phyloP scores from a whole-genome alignment of 2,113 vertebrate species.

The Osmerus mordax region DNA sequence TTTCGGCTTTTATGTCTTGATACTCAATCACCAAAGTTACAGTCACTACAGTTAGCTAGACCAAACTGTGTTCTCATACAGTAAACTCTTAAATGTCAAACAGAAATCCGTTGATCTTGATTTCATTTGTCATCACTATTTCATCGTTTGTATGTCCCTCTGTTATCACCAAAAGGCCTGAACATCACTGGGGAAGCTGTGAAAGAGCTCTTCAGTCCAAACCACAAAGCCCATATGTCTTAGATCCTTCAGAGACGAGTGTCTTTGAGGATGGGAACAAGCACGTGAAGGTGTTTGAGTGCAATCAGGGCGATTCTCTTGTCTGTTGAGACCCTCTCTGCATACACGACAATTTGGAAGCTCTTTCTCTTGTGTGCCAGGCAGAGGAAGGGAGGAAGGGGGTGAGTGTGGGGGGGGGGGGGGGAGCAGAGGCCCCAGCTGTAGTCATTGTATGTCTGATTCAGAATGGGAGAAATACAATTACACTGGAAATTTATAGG shows the following conservation, averaged over 20 bases:
- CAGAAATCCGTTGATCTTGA: too few relatives aligned
- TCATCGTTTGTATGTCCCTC: too few relatives aligned
- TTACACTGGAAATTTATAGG: background rate
- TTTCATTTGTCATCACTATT: too few relatives aligned
- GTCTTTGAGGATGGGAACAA: slow-evolving; percentile 44
- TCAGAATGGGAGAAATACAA: background rate
- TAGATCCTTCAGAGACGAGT: slow-evolving; percentile 22
- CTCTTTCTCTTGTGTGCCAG: background rate
- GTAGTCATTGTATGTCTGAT: background rate
- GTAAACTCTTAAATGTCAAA: too few relatives aligned
- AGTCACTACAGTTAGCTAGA: too few relatives aligned
- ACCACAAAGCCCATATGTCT: slow-evolving; percentile 5
- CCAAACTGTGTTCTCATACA: too few relatives aligned
- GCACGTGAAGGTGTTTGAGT: slow-evolving; percentile 25
- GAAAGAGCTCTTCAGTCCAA: slow-evolving; percentile 20
- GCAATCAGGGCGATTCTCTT: slow-evolving; percentile 44
- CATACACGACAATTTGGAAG: slow-evolving; percentile 18
- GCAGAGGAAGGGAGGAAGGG: background rate
- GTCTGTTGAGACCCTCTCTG: slow-evolving; percentile 8
- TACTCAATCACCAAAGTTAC: too few relatives aligned
- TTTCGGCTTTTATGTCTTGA: too few relatives aligned
- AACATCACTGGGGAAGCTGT: background rate
- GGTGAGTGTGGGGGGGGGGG: background rate
- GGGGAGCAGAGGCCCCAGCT: background rate
- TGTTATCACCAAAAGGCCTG: background rate